Base-by-base conservation (phyloP, 2,888 invertebrate species). In the Hydroisotoma schaefferi region DNA sequence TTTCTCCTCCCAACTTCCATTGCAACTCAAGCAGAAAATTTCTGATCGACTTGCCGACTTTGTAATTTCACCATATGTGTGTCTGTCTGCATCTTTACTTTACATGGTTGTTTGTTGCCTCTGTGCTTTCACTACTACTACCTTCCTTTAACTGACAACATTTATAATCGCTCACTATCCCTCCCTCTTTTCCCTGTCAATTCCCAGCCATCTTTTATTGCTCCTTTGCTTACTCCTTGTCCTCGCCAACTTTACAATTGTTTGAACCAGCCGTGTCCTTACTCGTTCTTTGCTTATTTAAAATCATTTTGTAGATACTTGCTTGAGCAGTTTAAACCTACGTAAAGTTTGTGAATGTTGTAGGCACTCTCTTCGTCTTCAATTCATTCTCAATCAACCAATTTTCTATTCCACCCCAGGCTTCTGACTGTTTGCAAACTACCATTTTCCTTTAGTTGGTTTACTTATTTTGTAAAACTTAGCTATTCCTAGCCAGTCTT, bases 11-110 rank as follows among this genome's bases (percentile, higher is more conserved):
- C 26, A 44, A 49, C 58, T 58, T 53, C 56, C 51, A 51, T 26
- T 47, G 44, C 53, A 58, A 55, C 56, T 68, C 65, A 63, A 63
- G 61, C 63, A 58, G 65, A 70, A 69, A 70, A 69, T 65, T 66
- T 65, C 63, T 68, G 66, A 68, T 70, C 70, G 66, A 68, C 64
- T 65, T 64, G 62, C 65, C 67, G 67, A 66, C 68, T 68, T 68
- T 66, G 65, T 69, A 67, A 69, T 69, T 69, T 67, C 48, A 47
- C 51, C 57, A 57, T 57, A 44, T 57, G 51, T 51, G 53, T n/a
- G n/a, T n/a, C n/a, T n/a, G n/a, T n/a, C n/a, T n/a, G n/a, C 53
- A 53, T 53, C 53, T 53, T 53, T 53, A 53, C 53, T 40, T 53
- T 43, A n/a, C n/a, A n/a, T n/a, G n/a, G n/a, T n/a, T n/a, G n/a